These are phyloP conservation scores for Leptinotarsa defecta DNA, from an alignment of 1,140 invertebrate genomes.

Conservation along the genomic window DNA sequence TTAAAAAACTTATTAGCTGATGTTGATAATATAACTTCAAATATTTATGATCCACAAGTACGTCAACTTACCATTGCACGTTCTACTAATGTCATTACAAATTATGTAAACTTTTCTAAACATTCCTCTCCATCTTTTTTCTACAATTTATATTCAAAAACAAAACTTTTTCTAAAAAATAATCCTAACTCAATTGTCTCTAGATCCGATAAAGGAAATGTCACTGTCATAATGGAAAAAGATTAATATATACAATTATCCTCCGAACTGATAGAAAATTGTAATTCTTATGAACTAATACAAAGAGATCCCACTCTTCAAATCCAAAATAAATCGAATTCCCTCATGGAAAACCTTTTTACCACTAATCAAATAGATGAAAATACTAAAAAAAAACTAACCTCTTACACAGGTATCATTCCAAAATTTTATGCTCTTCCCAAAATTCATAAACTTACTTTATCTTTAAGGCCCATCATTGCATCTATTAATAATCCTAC, in stretches of 20 bases:
- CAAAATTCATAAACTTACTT: neutral
- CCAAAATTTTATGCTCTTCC: neutral
- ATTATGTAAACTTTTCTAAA: neutral
- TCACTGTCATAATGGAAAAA: neutral
- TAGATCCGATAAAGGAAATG: no score
- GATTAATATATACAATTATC: neutral
- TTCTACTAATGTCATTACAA: neutral
- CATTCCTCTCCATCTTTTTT: neutral
- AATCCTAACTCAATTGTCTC: no score
- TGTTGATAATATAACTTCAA: neutral
- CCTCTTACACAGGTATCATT: neutral
- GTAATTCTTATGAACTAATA: neutral
- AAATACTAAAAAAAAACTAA: neutral
- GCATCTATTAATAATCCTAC: neutral
- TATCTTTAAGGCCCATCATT: neutral
- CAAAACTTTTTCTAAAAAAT: no score
- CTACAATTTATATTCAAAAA: neutral
- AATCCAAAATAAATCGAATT: neutral
- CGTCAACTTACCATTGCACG: neutral
- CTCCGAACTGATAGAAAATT: neutral
- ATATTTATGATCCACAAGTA: neutral
- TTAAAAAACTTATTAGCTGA: neutral
- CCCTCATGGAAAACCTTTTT: neutral
- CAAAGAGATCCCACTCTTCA: neutral
- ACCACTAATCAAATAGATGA: no score